phyloP scores from a whole-genome alignment of 2,113 vertebrate genomes.

The Myiagra hebetior region DNA sequence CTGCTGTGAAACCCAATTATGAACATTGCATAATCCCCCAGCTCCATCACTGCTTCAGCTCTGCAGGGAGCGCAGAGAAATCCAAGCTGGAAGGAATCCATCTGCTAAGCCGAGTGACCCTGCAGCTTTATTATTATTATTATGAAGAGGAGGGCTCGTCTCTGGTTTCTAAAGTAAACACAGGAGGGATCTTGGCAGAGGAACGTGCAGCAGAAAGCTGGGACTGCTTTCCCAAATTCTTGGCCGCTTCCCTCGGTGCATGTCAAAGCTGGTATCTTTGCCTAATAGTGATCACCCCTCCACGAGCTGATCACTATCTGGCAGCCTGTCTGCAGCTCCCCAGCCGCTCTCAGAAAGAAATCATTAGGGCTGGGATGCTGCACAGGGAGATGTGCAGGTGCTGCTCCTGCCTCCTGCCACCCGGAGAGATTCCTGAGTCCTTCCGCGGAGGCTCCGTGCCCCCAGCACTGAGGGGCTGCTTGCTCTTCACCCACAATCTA shows the following conservation, averaged over 20 bases:
- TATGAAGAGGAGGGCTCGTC: background rate
- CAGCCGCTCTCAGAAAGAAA: slow-evolving; percentile 48
- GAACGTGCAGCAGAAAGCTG: background rate
- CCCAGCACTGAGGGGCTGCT: background rate
- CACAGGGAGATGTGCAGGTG: background rate
- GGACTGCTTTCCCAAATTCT: slow-evolving; percentile 47
- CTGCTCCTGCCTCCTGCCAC: background rate
- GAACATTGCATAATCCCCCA: background rate
- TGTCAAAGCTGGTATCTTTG: slow-evolving; percentile 68
- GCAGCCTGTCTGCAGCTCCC: slow-evolving; percentile 42
- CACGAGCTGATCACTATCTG: slow-evolving; percentile 45
- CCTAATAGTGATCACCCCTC: slow-evolving; percentile 28
- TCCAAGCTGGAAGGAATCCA: slow-evolving; percentile 18
- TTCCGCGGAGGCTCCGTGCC: background rate
- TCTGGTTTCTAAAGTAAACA: slow-evolving; percentile 58
- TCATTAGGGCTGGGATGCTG: slow-evolving; percentile 29
- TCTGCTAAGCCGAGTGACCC: slow-evolving; percentile 33
- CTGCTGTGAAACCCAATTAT: background rate
- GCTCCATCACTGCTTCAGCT: background rate
- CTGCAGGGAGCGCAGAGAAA: background rate
- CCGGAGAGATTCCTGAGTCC: background rate
- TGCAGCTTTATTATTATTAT: slow-evolving; percentile 19
- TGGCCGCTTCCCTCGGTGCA: slow-evolving; percentile 32
- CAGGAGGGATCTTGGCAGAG: slow-evolving; percentile 53
- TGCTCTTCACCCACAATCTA: background rate